Evolutionary conservation across 2,888 invertebrate species (phyloP), one percentile per base, ranked within the genome.

Genomic region (Graphium colonna): DNA sequence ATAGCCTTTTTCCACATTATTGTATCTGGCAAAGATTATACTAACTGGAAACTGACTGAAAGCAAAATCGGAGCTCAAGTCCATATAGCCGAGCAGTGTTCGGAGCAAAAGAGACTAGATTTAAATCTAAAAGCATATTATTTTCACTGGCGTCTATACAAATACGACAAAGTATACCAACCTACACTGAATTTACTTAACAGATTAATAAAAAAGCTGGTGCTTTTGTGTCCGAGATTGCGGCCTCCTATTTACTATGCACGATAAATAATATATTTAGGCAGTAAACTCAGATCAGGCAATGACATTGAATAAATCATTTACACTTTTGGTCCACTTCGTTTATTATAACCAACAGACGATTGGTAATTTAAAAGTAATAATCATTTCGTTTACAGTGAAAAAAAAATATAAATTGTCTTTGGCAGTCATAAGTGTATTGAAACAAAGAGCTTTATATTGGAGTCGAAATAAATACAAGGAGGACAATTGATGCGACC

Each of bases 141-240:
- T 49, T 39, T 49, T 44, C 31, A 18, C 18, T 33, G 39, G 43
- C 39, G 40, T 44, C 33, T 48, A 38, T 15, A 41, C 48, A 49
- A 48, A 44, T 49, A 53, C 50, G 21, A 50, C 44, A 49, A 44
- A 44, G 39, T 53, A 28, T 42, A 47, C 47, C 42, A 42, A 28
- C 26, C 38, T 38, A 36, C 18, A 26, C 28, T 44, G 15, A 31
- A 40, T 49, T 53, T 53, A 44, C 44, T 53, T 49, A 49, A 49
- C 49, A 44, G 48, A 44, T 53, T 36, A 15, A 39, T 53, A 44
- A 52, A 47, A 52, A 47, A 47, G 42, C 21, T 8, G 36, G 26
- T 43, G 42, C 47, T 42, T 38, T 47, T 52, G 47, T 52, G 47
- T 52, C 52, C 42, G 42, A 52, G 52, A 52, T 52, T 52, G 47